A percentile compares a stretch with the other conserved stretches of the same genome.
These are phyloP conservation scores for Pedicia rivosa DNA, from an alignment of 2,888 invertebrate genomes.

Conservation along the genomic window DNA sequence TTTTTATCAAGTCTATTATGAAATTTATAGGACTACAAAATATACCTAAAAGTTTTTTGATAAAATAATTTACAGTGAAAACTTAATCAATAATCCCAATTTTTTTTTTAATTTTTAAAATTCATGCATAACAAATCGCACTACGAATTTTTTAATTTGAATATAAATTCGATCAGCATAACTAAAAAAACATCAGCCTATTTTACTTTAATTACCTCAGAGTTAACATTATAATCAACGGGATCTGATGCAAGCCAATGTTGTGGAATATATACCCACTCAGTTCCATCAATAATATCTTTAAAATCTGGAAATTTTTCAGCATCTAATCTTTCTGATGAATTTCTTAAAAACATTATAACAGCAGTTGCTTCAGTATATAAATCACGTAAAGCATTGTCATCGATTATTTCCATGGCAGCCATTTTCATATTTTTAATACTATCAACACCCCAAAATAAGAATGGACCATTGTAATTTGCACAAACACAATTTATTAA, in stretches of 20 bases:
- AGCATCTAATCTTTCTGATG: slow-evolving; percentile 35
- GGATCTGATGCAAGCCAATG: slow-evolving; percentile 40
- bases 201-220: slow-evolving; percentile 35
- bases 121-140: too few species aligned
- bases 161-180: too few species aligned
- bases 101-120: too few species aligned
- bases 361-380: slow-evolving; percentile 40
- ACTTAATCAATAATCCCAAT: too few species aligned
- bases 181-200: too few species aligned
- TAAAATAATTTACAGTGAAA: too few species aligned
- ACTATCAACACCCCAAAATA: slow-evolving; percentile 40
- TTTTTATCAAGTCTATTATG: too few species aligned
- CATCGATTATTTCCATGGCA: slow-evolving; percentile 35
- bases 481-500: too few species aligned
- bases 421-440: slow-evolving; percentile 33
- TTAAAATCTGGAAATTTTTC: slow-evolving; percentile 38
- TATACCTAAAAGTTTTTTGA: too few species aligned
- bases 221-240: slow-evolving; percentile 41
- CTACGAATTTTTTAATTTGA: too few species aligned
- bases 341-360: slow-evolving; percentile 42
- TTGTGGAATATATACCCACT: slow-evolving; percentile 38
- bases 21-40: too few species aligned
- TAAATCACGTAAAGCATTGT: slow-evolving; percentile 39
- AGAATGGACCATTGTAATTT: slow-evolving; percentile 41
- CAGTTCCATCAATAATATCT: slow-evolving; percentile 36